Evolutionary conservation across 1,140 invertebrate species (phyloP).

Genomic region (Zophobas morio): DNA sequence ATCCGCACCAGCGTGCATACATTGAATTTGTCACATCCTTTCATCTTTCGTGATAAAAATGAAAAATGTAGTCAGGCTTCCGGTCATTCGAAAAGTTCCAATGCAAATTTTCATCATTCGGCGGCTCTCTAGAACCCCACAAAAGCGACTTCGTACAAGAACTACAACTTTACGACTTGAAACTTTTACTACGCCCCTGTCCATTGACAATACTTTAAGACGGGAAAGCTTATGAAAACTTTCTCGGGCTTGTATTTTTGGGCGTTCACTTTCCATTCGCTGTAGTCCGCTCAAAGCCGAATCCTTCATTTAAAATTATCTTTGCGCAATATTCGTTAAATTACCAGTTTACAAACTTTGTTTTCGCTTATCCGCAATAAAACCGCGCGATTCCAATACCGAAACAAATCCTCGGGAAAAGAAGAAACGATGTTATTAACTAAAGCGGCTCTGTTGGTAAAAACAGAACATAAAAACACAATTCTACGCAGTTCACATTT

Average conservation of each 20-base stretch:
- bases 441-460: not conserved
- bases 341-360: too few relatives aligned
- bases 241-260: not conserved
- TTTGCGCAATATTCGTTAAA: not conserved
- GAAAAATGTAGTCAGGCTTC: not conserved
- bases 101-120: conserved; percentile 2
- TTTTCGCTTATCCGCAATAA: not conserved
- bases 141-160: conserved; percentile 5
- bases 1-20: not conserved
- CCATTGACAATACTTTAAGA: conserved; percentile 17
- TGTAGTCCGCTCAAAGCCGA: not conserved
- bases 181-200: conserved; percentile 26
- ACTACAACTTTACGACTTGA: conserved; percentile 20
- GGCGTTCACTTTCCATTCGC: conserved; percentile 1
- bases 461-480: conserved; percentile 14
- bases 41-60: not conserved
- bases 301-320: not conserved
- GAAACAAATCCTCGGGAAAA: not conserved
- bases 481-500: conserved; percentile 31
- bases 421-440: conserved; percentile 12
- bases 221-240: conserved; percentile 8
- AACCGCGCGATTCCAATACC: not conserved
- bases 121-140: not conserved
- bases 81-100: conserved; percentile 5
- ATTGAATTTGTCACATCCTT: conserved; percentile 4